Evolutionary conservation across 1,140 invertebrate genomes (phyloP).

Genomic region (Lepidotrigona ventralis): DNA sequence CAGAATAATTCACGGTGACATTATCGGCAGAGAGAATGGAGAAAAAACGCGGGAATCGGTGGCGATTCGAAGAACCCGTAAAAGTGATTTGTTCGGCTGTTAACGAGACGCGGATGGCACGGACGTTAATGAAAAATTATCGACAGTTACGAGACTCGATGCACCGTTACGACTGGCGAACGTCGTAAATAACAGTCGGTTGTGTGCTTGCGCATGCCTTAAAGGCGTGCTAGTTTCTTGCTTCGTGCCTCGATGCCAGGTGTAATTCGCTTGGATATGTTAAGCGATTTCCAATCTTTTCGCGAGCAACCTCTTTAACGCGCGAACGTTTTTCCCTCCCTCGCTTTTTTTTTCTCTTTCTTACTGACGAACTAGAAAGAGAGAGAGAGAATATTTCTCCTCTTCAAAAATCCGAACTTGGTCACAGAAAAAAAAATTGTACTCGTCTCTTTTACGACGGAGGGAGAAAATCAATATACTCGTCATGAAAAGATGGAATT

Average conservation of each 20-base stretch:
- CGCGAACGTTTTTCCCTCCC: not conserved
- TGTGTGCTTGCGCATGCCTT: conserved; percentile 4
- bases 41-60: not conserved
- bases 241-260: not conserved
- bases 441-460: too few relatives aligned
- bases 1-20: not conserved
- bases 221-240: conserved; percentile 5
- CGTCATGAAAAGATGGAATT: too few relatives aligned
- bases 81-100: conserved; percentile 21
- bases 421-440: too few relatives aligned
- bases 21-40: too few relatives aligned
- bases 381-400: too few relatives aligned
- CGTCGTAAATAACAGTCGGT: conserved; percentile 34
- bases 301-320: not conserved
- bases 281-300: not conserved
- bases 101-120: conserved; percentile 31
- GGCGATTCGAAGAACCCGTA: conserved; percentile 7
- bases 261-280: not conserved
- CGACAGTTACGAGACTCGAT: conserved; percentile 36
- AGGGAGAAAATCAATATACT: too few relatives aligned
- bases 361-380: too few relatives aligned
- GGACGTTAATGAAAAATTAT: conserved; percentile 43
- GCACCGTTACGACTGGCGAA: conserved; percentile 22
- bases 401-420: too few relatives aligned
- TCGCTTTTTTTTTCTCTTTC: too few relatives aligned